Evolutionary conservation across 2,797 vertebrate species (phyloP).

Genomic region (Distichodus sexfasciatus): DNA sequence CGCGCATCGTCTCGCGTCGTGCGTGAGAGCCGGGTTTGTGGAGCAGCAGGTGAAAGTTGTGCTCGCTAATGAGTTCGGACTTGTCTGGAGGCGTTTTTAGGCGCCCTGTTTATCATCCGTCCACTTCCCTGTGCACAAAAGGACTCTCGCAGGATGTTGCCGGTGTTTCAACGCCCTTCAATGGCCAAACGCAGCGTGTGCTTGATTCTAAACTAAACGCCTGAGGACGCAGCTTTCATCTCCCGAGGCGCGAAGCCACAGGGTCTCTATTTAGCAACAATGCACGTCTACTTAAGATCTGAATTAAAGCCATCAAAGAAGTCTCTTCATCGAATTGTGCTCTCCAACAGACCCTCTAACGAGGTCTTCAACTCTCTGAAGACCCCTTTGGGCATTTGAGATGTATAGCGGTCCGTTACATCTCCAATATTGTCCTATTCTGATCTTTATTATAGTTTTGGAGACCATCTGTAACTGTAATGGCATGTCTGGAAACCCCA

Average conservation of each 20-base stretch:
- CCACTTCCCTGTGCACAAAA: slow-evolving; percentile 61
- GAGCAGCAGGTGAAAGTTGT: slow-evolving; percentile 73
- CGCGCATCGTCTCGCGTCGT: not conserved
- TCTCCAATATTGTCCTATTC: not conserved
- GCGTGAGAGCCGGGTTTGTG: not conserved
- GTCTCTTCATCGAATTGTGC: slow-evolving; percentile 20
- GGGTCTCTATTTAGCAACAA: slow-evolving; percentile 27
- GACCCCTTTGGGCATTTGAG: not conserved
- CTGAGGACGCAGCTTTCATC: slow-evolving; percentile 39
- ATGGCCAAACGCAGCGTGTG: slow-evolving; percentile 63
- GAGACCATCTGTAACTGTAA: not conserved
- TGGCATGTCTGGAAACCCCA: not conserved
- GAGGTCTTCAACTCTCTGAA: not conserved
- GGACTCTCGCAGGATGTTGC: slow-evolving; percentile 21
- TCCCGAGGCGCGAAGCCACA: slow-evolving; percentile 30
- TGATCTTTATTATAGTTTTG: no score
- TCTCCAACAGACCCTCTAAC: slow-evolving; percentile 17
- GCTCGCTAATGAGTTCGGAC: slow-evolving; percentile 72
- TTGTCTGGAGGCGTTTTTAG: slow-evolving; percentile 68
- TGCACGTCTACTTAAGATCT: slow-evolving; percentile 31
- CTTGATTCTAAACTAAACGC: slow-evolving; percentile 57
- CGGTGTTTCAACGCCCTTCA: slow-evolving; percentile 61
- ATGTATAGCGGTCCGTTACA: not conserved
- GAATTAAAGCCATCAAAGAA: slow-evolving; percentile 39
- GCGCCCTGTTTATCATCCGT: slow-evolving; percentile 57